Evolutionary conservation across 2,888 invertebrate species (phyloP).

Genomic region (Amblyteles armatorius): DNA sequence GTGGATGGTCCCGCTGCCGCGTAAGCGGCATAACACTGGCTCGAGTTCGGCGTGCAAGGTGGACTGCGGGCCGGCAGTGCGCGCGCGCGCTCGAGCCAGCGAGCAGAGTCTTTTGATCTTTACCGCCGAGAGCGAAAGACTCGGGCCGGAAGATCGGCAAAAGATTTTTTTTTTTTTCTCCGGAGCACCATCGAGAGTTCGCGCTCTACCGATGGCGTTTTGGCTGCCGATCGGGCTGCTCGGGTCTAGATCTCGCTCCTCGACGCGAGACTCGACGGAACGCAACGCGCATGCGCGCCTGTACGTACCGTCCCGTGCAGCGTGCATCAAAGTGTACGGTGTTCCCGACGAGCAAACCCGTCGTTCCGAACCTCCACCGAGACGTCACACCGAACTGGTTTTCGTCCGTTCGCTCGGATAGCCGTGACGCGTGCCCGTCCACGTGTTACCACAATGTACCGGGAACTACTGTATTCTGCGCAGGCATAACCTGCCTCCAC

Average conservation of each 20-base stretch:
- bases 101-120: slow-evolving; percentile 77
- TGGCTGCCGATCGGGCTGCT: slow-evolving; percentile 17
- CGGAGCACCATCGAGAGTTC: slow-evolving; percentile 45
- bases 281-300: background rate
- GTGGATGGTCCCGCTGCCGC: slow-evolving; percentile 8
- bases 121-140: slow-evolving; percentile 71
- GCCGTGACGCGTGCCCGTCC: slow-evolving; percentile 80
- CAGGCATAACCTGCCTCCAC: background rate
- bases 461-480: slow-evolving; percentile 27
- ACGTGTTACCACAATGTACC: slow-evolving; percentile 74
- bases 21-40: slow-evolving; percentile 60
- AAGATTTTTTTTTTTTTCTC: slow-evolving; percentile 81
- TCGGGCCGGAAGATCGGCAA: slow-evolving; percentile 61
- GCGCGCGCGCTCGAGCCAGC: slow-evolving; percentile 19
- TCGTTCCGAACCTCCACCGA: slow-evolving; percentile 28
- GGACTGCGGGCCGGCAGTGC: slow-evolving; percentile 52
- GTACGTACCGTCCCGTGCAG: slow-evolving; percentile 54
- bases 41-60: slow-evolving; percentile 73
- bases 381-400: slow-evolving; percentile 68
- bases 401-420: slow-evolving; percentile 67
- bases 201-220: background rate
- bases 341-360: slow-evolving; percentile 34
- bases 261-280: background rate
- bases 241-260: slow-evolving; percentile 4
- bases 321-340: slow-evolving; percentile 63